These are phyloP conservation scores for Petrocephalus schoutedeni DNA, from an alignment of 2,797 vertebrate species.

Conservation along the genomic window DNA sequence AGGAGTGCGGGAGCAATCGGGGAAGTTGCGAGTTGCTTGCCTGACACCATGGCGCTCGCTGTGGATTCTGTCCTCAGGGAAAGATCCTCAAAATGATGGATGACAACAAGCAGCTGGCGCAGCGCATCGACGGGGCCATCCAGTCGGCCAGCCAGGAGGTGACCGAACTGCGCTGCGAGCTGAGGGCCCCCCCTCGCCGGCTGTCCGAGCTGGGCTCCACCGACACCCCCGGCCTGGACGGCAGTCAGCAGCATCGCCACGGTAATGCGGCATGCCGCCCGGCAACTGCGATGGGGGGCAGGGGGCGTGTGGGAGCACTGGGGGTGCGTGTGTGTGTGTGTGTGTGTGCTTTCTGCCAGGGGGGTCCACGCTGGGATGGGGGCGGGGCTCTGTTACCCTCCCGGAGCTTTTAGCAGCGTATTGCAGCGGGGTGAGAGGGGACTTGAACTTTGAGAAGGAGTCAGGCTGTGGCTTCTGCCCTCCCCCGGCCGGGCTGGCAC, in stretches of 20 bases:
- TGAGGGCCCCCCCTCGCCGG: conserved; percentile 74
- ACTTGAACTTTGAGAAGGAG: background rate
- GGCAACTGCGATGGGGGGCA: conserved; percentile 45
- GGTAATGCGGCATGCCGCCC: conserved; percentile 63
- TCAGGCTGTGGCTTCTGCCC: background rate
- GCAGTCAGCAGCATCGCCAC: conserved; percentile 68
- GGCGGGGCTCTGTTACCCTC: background rate
- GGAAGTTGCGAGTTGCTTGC: conserved; percentile 46
- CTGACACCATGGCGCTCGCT: conserved; percentile 78
- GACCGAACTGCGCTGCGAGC: conserved; percentile 82
- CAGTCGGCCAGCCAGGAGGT: conserved; percentile 87
- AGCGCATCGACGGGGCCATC: conserved; percentile 85
- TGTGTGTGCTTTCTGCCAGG: conserved; percentile 22
- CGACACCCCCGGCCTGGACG: conserved; percentile 70
- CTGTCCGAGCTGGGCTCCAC: conserved; percentile 78
- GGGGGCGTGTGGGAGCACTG: conserved; percentile 43
- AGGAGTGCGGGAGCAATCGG: background rate
- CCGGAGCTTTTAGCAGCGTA: background rate
- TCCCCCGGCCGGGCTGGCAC: background rate
- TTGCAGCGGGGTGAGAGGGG: background rate
- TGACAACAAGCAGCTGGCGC: conserved; percentile 87
- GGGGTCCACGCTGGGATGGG: conserved; percentile 8
- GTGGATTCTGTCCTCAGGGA: conserved; percentile 78
- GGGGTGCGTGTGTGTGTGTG: conserved; percentile 6
- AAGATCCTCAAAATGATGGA: conserved; percentile 92